A percentile compares a stretch with the other conserved stretches of the same genome.
Conservation (phyloP, 2,113 vertebrate genomes). For the Xerus inauris region DNA sequence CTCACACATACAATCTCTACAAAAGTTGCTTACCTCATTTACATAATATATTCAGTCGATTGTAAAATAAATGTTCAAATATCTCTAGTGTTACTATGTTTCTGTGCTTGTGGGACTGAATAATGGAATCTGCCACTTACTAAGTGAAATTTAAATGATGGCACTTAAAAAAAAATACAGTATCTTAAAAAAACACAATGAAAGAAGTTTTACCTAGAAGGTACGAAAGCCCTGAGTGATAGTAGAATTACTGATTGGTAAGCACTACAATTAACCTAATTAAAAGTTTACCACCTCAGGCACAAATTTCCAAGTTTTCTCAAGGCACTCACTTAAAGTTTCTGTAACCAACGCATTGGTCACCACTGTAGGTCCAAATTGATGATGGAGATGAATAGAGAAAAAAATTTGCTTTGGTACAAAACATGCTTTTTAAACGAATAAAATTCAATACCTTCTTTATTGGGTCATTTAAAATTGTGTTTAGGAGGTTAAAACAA, state of each 20-base stretch:
- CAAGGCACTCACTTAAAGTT: slow-evolving; percentile 89
- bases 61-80: slow-evolving; percentile 88
- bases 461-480: slow-evolving; percentile 77
- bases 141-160: slow-evolving; percentile 92
- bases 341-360: slow-evolving; percentile 85
- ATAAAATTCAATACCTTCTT: slow-evolving; percentile 78
- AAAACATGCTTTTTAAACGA: slow-evolving; percentile 80
- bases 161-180: slow-evolving; percentile 88
- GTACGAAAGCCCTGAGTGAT: slow-evolving; percentile 91
- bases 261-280: slow-evolving; percentile 88
- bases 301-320: slow-evolving; percentile 88
- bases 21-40: slow-evolving; percentile 91
- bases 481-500: slow-evolving; percentile 83
- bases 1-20: slow-evolving; percentile 92
- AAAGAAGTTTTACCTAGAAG: slow-evolving; percentile 86
- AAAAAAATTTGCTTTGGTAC: slow-evolving; percentile 88
- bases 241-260: slow-evolving; percentile 87
- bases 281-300: slow-evolving; percentile 88
- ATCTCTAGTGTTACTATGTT: slow-evolving; percentile 88
- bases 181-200: slow-evolving; percentile 85
- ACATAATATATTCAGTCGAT: slow-evolving; percentile 91
- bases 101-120: slow-evolving; percentile 90
- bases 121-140: slow-evolving; percentile 91
- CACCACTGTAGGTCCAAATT: slow-evolving; percentile 85
- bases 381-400: slow-evolving; percentile 83